Evolutionary conservation across 2,797 vertebrate genomes (phyloP).

Genomic region (Pelochelys cantorii): DNA sequence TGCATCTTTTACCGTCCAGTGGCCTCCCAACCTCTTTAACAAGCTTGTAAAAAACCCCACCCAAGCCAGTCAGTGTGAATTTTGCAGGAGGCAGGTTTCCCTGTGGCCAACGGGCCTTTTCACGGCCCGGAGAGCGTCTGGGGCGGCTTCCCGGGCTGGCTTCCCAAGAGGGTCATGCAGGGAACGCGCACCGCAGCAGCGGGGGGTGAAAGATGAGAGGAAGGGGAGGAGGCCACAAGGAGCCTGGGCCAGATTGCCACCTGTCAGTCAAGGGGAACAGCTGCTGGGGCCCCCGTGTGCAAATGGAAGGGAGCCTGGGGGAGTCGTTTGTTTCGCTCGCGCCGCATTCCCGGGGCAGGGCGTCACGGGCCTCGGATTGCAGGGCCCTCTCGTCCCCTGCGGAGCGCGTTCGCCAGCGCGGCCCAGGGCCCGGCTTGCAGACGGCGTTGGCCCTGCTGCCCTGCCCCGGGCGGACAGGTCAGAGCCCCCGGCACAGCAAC

Average conservation of each 20-base stretch:
- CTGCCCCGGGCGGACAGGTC: slow-evolving; percentile 17
- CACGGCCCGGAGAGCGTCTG: background rate
- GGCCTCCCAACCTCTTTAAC: background rate
- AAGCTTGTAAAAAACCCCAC: background rate
- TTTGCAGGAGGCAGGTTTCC: background rate
- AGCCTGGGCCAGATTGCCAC: slow-evolving; percentile 80
- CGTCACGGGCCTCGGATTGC: slow-evolving; percentile 66
- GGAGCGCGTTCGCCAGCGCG: slow-evolving; percentile 28
- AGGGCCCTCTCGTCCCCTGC: slow-evolving; percentile 65
- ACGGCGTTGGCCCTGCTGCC: background rate
- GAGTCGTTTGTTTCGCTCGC: slow-evolving; percentile 74
- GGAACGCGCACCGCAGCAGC: slow-evolving; percentile 71
- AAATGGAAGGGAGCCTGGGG: slow-evolving; percentile 60
- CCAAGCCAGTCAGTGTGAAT: background rate
- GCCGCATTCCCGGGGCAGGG: slow-evolving; percentile 71
- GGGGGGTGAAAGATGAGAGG: slow-evolving; percentile 84
- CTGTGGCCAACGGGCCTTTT: background rate
- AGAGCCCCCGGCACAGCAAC: background rate
- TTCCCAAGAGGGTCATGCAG: slow-evolving; percentile 43
- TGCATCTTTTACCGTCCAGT: background rate
- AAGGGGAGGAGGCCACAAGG: slow-evolving; percentile 79
- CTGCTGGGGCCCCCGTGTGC: slow-evolving; percentile 61
- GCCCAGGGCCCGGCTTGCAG: slow-evolving; percentile 27
- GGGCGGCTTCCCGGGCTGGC: slow-evolving; percentile 62
- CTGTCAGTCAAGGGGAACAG: slow-evolving; percentile 77